Percentiles rank a stretch among this genome's conserved stretches.
Conservation (phyloP, 2,113 vertebrate species). For the Rhadina sibilatrix region DNA sequence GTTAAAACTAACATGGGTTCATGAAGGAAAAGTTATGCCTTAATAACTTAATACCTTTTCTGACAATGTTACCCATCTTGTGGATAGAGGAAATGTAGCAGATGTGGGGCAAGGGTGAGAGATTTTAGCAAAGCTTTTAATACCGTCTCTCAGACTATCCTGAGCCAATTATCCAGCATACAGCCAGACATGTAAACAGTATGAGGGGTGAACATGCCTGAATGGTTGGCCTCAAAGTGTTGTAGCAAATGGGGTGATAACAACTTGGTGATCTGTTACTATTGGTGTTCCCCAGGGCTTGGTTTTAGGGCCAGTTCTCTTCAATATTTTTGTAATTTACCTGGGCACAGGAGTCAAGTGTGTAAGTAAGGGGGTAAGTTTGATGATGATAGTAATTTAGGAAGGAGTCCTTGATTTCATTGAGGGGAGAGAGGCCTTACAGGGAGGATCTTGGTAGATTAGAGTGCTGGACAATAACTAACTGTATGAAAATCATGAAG, state of each 20-base stretch:
- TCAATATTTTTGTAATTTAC: neutral
- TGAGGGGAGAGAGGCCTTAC: rapidly evolving
- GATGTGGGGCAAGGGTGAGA: neutral
- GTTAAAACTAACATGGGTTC: neutral
- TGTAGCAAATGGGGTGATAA: neutral
- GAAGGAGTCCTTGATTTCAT: neutral
- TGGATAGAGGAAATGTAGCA: neutral
- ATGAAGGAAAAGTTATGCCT: neutral
- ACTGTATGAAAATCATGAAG: neutral
- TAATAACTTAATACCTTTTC: neutral
- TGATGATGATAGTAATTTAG: neutral
- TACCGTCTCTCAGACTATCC: neutral
- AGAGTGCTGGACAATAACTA: neutral
- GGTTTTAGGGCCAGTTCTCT: neutral
- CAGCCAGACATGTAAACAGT: neutral
- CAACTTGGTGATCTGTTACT: neutral
- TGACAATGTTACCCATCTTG: neutral
- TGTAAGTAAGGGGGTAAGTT: neutral
- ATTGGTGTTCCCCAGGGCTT: rapidly evolving
- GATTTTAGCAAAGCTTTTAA: neutral
- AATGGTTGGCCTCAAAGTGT: rapidly evolving
- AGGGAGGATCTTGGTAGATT: neutral
- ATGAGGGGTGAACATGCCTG: neutral
- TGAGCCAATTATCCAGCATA: neutral
- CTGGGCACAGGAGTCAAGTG: neutral